Evolutionary conservation across 2,888 invertebrate species (phyloP), one percentile per base, ranked within the genome.

Genomic region (Lutraria lutraria): DNA sequence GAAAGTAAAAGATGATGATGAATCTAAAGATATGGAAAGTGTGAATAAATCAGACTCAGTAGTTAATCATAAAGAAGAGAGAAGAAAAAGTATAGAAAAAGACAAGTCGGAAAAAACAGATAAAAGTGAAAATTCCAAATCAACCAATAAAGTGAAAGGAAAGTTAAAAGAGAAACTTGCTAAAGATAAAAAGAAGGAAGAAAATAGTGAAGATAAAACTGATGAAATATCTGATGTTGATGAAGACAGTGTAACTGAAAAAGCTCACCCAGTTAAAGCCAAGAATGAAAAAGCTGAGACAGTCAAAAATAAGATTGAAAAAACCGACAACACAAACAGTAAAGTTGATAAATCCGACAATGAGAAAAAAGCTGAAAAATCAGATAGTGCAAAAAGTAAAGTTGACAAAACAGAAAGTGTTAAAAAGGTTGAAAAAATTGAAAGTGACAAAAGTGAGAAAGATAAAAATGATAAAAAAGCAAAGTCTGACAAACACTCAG

Each of bases 101-200:
- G 76, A 82, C 60, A 83, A 88, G 52, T n/a, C 56, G 60, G 53
- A 79, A 79, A 63, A 68, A 79, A 83, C 31, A 80, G 72, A 88
- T 87, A 85, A 86, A 79, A 53, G 52, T 84, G 63, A 87, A 76
- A 52, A 53, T 53, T 53, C 43, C 25, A 87, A 87, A 81, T 53
- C 68, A 83, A 63, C 86, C 83, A 83, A 85, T 60, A 87, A 85
- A 83, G 86, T 85, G 79, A 87, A 90, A 92, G 82, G 87, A 90
- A 87, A 88, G 83, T 63, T 81, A 86, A 83, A 79, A 83, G 82
- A 89, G 76, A 85, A 81, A 80, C 34, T 79, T 81, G 81, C 84
- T 43, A 90, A 89, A 81, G 81, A 87, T 82, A 82, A 81, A 80
- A 53, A 56, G 80, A 90, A 89, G 84, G 81, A 90, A 56, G 89